Evolutionary conservation across 1,140 invertebrate genomes (phyloP).

Genomic region (Brachionus sp.): DNA sequence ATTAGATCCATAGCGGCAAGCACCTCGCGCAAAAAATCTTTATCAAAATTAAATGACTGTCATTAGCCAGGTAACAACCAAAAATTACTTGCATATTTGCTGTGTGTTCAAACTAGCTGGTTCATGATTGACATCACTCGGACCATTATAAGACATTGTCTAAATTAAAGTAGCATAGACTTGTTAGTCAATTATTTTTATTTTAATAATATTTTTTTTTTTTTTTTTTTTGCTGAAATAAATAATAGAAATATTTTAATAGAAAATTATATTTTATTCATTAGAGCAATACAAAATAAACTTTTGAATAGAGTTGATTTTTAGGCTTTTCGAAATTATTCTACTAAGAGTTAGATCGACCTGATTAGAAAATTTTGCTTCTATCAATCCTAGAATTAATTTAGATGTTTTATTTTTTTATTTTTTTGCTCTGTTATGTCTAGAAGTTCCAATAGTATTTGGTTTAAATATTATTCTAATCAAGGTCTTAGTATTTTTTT

Average conservation of each 20-base stretch:
- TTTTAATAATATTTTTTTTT: background rate
- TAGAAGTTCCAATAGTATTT: background rate
- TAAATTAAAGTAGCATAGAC: background rate
- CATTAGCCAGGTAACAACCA: background rate
- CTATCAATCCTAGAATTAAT: background rate
- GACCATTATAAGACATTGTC: background rate
- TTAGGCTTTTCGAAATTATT: background rate
- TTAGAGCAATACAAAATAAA: background rate
- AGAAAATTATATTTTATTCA: background rate
- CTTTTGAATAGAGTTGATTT: background rate
- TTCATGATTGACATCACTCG: background rate
- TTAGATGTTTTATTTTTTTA: too few relatives aligned
- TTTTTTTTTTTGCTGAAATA: background rate
- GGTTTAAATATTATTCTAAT: background rate
- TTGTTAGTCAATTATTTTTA: background rate
- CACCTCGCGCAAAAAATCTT: background rate
- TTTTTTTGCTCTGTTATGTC: too few relatives aligned
- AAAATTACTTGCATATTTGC: background rate
- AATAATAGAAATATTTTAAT: background rate
- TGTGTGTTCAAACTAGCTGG: background rate
- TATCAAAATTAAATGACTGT: background rate
- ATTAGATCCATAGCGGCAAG: slow-evolving; percentile 36
- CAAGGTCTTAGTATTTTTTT: background rate
- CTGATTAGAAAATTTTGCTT: background rate
- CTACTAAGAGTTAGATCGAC: background rate